Conservation (phyloP, 2,888 invertebrate species). For the Plagodis dolabraria region DNA sequence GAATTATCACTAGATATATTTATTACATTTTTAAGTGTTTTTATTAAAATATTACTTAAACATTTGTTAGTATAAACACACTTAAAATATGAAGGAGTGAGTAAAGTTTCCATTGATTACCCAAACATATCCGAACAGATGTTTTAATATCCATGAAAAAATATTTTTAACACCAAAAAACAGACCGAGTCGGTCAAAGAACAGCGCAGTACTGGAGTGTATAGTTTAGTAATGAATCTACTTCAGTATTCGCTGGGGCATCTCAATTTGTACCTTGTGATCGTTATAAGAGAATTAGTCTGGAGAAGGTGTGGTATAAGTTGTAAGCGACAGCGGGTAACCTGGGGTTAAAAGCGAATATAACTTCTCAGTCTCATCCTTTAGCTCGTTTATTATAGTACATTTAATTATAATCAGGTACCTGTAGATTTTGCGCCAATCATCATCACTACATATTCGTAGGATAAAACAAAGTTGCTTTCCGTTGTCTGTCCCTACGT, state of each 20-base stretch:
- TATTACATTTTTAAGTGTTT: no score
- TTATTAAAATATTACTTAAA: no score
- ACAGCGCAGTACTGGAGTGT: constrained; percentile 4
- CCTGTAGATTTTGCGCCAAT: no score
- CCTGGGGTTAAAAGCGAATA: no score
- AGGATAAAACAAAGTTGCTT: no score
- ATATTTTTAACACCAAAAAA: not conserved
- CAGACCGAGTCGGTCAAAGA: not conserved
- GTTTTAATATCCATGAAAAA: constrained; percentile 17
- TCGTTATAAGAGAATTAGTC: constrained; percentile 46
- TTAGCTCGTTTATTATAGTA: no score
- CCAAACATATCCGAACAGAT: constrained; percentile 15
- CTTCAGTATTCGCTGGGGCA: constrained; percentile 22
- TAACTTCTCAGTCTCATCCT: no score
- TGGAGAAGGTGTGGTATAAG: constrained; percentile 31
- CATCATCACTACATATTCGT: no score
- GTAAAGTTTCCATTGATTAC: constrained; percentile 10
- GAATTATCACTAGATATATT: no score
- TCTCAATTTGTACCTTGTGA: constrained; percentile 41
- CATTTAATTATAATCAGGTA: no score
- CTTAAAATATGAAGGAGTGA: not conserved
- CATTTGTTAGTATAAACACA: no score
- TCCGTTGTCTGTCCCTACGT: no score
- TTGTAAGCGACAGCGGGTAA: constrained; percentile 5
- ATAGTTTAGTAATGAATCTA: constrained; percentile 9